phyloP scores from a whole-genome alignment of 2,113 vertebrate species.

The Rhea pennata region DNA sequence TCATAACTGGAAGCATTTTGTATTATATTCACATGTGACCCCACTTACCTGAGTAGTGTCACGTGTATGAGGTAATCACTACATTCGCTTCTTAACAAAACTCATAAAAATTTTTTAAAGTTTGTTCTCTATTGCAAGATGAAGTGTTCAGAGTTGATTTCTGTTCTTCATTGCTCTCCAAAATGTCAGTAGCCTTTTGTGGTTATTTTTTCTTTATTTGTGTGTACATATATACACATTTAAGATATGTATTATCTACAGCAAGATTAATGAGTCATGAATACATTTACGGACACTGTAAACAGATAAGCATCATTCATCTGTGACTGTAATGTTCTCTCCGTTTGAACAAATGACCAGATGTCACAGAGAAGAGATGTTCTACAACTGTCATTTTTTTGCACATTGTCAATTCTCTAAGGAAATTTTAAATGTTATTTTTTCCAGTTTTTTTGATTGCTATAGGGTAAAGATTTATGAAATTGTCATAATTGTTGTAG shows the following conservation, averaged over 20 bases:
- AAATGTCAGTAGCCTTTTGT: background rate
- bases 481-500: background rate
- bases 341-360: background rate
- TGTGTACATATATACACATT: background rate
- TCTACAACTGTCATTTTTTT: background rate
- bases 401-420: background rate
- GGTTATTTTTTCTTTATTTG: background rate
- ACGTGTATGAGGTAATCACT: background rate
- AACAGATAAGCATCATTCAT: constrained; percentile 61
- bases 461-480: background rate
- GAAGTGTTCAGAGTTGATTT: background rate
- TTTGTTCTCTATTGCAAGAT: background rate
- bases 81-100: background rate
- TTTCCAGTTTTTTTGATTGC: background rate
- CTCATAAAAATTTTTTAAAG: background rate
- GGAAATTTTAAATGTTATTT: background rate
- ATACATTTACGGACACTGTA: constrained; percentile 67
- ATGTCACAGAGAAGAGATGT: background rate
- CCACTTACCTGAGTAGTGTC: background rate
- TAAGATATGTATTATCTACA: background rate
- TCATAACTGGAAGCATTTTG: background rate
- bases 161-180: background rate
- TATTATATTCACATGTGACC: background rate
- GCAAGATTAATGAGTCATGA: constrained; percentile 48
- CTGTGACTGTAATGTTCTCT: constrained; percentile 61